Evolutionary conservation across 2,113 vertebrate genomes (phyloP).

Genomic region (Sisor rabdophorus): DNA sequence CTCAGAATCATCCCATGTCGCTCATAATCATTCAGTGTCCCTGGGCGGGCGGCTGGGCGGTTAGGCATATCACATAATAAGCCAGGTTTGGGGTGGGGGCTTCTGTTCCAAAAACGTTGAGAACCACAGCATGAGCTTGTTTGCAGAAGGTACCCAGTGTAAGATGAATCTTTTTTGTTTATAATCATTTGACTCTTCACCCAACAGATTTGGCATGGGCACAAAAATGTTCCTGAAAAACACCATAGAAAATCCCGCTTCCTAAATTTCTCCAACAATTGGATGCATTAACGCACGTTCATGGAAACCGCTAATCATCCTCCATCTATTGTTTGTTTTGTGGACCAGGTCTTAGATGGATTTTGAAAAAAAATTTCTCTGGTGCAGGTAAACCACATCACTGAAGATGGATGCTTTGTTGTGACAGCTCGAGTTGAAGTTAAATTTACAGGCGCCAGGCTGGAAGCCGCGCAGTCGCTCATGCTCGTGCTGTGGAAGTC

Average conservation of each 20-base stretch:
- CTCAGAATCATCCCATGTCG: no score
- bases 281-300: not conserved
- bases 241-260: slow-evolving; percentile 19
- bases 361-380: not conserved
- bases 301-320: not conserved
- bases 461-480: slow-evolving; percentile 5
- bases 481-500: slow-evolving; percentile 20
- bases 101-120: no score
- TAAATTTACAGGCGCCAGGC: slow-evolving; percentile 26
- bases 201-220: slow-evolving; percentile 3
- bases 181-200: not conserved
- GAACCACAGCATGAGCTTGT: no score
- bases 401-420: slow-evolving; percentile 33
- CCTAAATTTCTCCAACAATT: slow-evolving; percentile 1
- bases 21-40: no score
- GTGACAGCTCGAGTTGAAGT: slow-evolving; percentile 8
- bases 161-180: slow-evolving; percentile 17
- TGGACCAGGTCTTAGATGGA: not conserved
- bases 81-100: no score
- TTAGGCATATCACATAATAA: no score
- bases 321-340: not conserved
- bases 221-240: slow-evolving; percentile 11
- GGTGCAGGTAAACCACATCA: slow-evolving; percentile 27
- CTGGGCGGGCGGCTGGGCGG: no score
- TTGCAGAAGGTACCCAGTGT: not conserved